Percentiles rank a stretch among this genome's conserved stretches.
Conservation (phyloP, 2,888 invertebrate genomes). For the Serrognathus titanus region DNA sequence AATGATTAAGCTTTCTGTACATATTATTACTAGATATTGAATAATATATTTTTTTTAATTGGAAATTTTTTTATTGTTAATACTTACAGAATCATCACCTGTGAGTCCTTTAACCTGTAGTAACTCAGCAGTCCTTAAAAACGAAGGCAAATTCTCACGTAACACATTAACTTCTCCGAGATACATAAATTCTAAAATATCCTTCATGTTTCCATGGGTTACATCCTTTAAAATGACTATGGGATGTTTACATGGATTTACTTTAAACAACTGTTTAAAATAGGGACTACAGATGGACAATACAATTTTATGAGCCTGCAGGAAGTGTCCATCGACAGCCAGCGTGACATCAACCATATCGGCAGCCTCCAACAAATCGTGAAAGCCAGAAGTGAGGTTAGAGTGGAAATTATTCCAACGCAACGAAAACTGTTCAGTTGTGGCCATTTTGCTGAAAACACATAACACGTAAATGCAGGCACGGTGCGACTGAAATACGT, state of each 20-base stretch:
- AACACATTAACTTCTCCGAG: conserved; percentile 70
- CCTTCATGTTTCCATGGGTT: conserved; percentile 63
- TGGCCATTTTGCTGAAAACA: conserved; percentile 39
- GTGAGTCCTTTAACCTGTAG: conserved; percentile 70
- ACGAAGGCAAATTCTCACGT: conserved; percentile 65
- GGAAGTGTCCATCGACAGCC: conserved; percentile 72
- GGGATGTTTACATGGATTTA: conserved; percentile 69
- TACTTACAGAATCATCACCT: conserved; percentile 48
- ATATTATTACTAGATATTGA: too few relatives aligned
- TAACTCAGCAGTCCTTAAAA: conserved; percentile 67
- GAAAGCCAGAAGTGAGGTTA: conserved; percentile 69
- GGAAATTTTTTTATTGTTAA: background rate
- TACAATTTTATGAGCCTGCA: conserved; percentile 75
- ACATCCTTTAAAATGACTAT: conserved; percentile 72
- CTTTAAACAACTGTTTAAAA: conserved; percentile 72
- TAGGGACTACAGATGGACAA: conserved; percentile 76
- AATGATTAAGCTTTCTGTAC: background rate
- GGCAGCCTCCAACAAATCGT: conserved; percentile 66
- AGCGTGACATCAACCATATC: conserved; percentile 75
- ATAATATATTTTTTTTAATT: too few relatives aligned
- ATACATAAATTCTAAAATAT: conserved; percentile 72
- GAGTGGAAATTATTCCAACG: conserved; percentile 79
- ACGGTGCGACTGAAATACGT: conserved; percentile 13
- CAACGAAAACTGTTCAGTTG: conserved; percentile 69
- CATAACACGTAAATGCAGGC: conserved; percentile 8